These are phyloP conservation scores for Ichneumoninae sp. DNA, from an alignment of 2,888 invertebrate species.

Conservation along the genomic window DNA sequence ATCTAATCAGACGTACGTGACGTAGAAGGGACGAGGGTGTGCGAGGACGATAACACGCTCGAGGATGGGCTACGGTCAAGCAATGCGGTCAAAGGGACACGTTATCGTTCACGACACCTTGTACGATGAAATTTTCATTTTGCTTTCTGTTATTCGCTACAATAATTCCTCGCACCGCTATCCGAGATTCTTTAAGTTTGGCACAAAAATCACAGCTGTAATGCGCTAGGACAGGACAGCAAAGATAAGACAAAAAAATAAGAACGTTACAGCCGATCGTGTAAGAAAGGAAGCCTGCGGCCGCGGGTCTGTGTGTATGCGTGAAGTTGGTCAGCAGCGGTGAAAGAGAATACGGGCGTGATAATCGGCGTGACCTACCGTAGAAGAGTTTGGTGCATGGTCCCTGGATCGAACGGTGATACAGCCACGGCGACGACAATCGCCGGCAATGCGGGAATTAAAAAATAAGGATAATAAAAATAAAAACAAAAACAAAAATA, in stretches of 20 bases:
- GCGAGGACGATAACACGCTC: conserved; percentile 37
- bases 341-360: conserved; percentile 1
- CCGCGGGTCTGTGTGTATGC: background rate
- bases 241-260: background rate
- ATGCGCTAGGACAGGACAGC: background rate
- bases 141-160: background rate
- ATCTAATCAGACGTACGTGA: conserved; percentile 63
- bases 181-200: background rate
- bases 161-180: background rate
- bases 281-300: background rate
- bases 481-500: background rate
- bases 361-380: conserved; percentile 58
- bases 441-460: conserved; percentile 2
- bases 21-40: conserved; percentile 31
- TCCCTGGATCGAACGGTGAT: conserved; percentile 52
- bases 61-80: conserved; percentile 29
- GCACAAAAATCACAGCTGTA: background rate
- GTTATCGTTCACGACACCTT: background rate
- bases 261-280: background rate
- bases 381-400: conserved; percentile 63
- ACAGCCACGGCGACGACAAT: conserved; percentile 28
- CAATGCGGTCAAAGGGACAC: conserved; percentile 41
- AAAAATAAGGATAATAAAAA: conserved; percentile 2
- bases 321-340: conserved; percentile 11
- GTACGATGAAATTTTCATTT: background rate